Base-by-base conservation (phyloP, 2,888 invertebrate species). In the Meiosimyza platycephala region DNA sequence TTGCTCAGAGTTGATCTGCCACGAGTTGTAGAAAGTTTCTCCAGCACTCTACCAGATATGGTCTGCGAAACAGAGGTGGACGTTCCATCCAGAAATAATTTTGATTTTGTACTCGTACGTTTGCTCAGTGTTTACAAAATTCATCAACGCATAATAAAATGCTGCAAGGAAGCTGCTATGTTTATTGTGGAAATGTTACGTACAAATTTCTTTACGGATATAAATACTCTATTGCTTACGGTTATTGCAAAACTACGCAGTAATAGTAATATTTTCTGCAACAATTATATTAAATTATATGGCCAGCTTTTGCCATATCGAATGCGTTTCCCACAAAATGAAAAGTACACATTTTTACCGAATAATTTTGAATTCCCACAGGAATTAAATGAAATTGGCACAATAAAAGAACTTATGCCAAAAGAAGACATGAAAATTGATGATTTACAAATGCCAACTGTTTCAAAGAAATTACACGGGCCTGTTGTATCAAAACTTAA, bases 191-290 rank as follows among this genome's bases (percentile, higher is more conserved):
- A 81, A 75, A 74, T 86, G 72, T 74, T 87, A 15, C 79, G 79
- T 3, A 80, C 75, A 12, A 82, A 83, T 72, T 85, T 77, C 70
- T 87, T 86, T 54, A 78, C 86, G 77, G 87, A 87, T n/a, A 81
- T 77, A 0, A 77, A 80, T 1, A 82, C 83, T 0, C 69, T 86
- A 12, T 73, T 85, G 0, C 47, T 86, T n/a, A 82, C 85, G 13
- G 82, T 83, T 0, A 72, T 85, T 12, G 81, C 83, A 2, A 85
- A 84, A 68, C 76, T 85, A 6, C 77, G 82, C 71, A 81, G 77
- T 60, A 60, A 84, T 0, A 81, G 81, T 50, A 73, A 74, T 2
- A 69, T 77, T 18, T 74, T 84, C 16, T 72, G 78, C 5, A 83
- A 79, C 64, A 74, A 70, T 55, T 82, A 81, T 52, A 79, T 79